A percentile compares a stretch with the other conserved stretches of the same genome.
These are phyloP conservation scores for Drosophila helvetica DNA, from an alignment of 2,888 invertebrate genomes.

Conservation along the genomic window DNA sequence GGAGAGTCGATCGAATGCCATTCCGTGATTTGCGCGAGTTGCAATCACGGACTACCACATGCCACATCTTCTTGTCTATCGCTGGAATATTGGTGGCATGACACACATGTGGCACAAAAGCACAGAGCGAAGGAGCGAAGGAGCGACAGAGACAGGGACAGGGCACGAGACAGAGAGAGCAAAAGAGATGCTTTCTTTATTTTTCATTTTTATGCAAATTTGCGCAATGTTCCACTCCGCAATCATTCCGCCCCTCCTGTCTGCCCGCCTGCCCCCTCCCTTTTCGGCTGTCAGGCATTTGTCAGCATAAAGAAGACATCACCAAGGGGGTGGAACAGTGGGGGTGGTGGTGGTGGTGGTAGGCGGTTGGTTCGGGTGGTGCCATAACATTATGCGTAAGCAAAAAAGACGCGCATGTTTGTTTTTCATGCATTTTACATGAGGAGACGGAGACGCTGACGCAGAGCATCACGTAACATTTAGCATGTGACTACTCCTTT, in stretches of 20 bases:
- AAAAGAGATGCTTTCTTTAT: slow-evolving; percentile 21
- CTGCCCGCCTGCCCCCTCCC: neutral
- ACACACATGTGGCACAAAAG: slow-evolving; percentile 42
- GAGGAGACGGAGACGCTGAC: slow-evolving; percentile 34
- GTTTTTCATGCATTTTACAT: slow-evolving; percentile 67
- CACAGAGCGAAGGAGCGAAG: neutral
- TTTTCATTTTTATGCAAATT: slow-evolving; percentile 61
- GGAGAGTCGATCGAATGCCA: neutral
- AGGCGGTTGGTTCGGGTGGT: neutral
- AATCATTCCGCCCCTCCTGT: neutral
- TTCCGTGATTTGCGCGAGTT: neutral
- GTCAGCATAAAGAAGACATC: slow-evolving; percentile 52
- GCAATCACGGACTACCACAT: neutral
- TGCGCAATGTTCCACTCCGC: slow-evolving; percentile 49
- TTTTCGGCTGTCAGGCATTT: slow-evolving; percentile 51
- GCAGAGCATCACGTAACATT: slow-evolving; percentile 5
- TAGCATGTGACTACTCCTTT: neutral
- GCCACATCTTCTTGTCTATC: neutral
- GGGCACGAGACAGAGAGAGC: neutral
- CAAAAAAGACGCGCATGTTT: slow-evolving; percentile 66
- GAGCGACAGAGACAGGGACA: neutral
- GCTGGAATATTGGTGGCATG: neutral
- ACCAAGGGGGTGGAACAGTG: slow-evolving; percentile 2
- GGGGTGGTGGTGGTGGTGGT: neutral
- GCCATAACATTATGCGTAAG: slow-evolving; percentile 55